Evolutionary conservation across 2,113 vertebrate species (phyloP), one percentile per base, ranked within the genome.

Genomic region (Laticauda laticaudata): DNA sequence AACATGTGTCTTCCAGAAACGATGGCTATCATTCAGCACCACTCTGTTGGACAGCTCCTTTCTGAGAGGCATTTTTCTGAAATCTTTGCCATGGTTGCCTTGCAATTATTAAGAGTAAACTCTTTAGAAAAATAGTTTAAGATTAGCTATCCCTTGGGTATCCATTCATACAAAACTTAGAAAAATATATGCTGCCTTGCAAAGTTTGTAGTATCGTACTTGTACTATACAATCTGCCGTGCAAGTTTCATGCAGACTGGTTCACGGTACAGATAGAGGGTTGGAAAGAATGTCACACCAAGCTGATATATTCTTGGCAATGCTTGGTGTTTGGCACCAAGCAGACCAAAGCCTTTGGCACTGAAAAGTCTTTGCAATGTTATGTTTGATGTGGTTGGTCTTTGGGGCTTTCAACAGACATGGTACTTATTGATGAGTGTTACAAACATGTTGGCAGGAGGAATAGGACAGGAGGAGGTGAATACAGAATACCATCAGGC

Each of bases 21-120:
- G 21, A 54, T 11, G 6, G 20, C 43, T 43, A 10, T 21, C 53
- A 87, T 92, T 93, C 93, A 95, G 95, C 93, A 94, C 93, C 92
- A 86, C 4, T 0, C 0, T 51, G n/a, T 8, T 86, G 94, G 93
- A 95, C 92, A 95, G 94, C 90, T 86, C 45, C 89, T 1, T 48
- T 29, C 2, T 5, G 55, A n/a, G 10, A 81, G 1, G 11, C 23
- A 5, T 24, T 8, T 43, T 20, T 54, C 18, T 59, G 39, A 92
- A 51, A n/a, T 53, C 5, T 20, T 88, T 34, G 2, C 12, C n/a
- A 29, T 7, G 86, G 3, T n/a, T 87, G 86, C 12, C 26, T 48
- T 51, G 10, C 23, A 12, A 26, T 51, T 24, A 51, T 29, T 53
- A 87, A 53, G 48, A 6, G 48, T 87, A 6, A 24, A 4, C 11